A percentile compares a stretch with the other conserved stretches of the same genome.
Conservation (phyloP, 1,140 invertebrate genomes). For the Gryon sp. region DNA sequence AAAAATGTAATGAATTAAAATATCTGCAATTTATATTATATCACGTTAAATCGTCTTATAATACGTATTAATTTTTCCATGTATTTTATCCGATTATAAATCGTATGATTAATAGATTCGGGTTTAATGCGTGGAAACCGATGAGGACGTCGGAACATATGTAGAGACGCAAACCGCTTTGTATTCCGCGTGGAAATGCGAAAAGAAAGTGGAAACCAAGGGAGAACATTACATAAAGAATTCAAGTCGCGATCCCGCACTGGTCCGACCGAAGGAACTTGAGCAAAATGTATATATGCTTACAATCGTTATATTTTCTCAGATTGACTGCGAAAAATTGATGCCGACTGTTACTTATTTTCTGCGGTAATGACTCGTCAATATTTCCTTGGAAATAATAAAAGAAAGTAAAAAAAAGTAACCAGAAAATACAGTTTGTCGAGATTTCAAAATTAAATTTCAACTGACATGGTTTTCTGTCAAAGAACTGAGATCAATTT, state of each 20-base stretch:
- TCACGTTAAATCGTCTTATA: too few relatives aligned
- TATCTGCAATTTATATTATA: too few relatives aligned
- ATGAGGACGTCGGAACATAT: constrained; percentile 14
- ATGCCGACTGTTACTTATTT: constrained; percentile 18
- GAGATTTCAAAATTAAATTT: too few relatives aligned
- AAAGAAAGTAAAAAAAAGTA: too few relatives aligned
- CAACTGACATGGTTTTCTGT: too few relatives aligned
- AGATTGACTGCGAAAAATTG: constrained; percentile 39
- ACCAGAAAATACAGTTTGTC: too few relatives aligned
- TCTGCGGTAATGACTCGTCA: constrained; percentile 1
- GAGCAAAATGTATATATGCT: background rate
- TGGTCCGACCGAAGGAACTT: background rate
- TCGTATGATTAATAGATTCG: constrained; percentile 41
- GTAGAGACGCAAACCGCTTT: constrained; percentile 16
- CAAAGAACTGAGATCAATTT: too few relatives aligned
- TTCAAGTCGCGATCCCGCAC: constrained; percentile 10
- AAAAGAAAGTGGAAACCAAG: constrained; percentile 24
- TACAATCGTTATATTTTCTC: constrained; percentile 14
- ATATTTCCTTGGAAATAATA: too few relatives aligned
- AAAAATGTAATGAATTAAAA: too few relatives aligned
- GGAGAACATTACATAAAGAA: constrained; percentile 24
- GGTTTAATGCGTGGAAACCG: constrained; percentile 9
- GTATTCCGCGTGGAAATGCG: constrained; percentile 24
- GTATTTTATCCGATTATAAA: constrained; percentile 12
- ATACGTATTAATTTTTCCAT: too few relatives aligned